Conservation (phyloP, 2,797 vertebrate species). For the Cossypha dichroa region DNA sequence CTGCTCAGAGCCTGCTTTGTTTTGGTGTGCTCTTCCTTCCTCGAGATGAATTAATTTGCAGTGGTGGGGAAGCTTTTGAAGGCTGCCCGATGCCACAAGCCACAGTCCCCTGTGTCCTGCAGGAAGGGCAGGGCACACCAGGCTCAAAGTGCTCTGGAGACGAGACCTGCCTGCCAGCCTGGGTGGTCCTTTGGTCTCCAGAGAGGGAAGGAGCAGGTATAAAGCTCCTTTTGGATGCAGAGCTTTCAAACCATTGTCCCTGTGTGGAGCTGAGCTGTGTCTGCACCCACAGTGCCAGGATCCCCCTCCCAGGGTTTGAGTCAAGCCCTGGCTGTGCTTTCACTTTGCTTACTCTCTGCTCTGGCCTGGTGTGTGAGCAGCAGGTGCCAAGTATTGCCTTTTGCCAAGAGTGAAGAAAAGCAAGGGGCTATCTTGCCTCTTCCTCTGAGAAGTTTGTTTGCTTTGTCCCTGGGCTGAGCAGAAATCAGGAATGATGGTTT, state of each 20-base stretch:
- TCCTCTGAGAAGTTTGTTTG: neutral
- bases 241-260: neutral
- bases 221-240: neutral
- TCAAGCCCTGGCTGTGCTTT: neutral
- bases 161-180: neutral
- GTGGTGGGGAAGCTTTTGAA: neutral
- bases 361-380: neutral
- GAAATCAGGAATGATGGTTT: rapidly evolving
- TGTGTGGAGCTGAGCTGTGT: neutral
- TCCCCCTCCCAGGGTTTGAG: neutral
- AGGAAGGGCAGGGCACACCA: neutral
- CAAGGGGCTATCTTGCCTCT: neutral
- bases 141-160: neutral
- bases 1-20: constrained; percentile 11
- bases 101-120: neutral
- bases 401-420: neutral
- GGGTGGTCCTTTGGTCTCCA: neutral
- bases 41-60: neutral
- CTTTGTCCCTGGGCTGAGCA: neutral
- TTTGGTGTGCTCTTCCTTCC: neutral
- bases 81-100: neutral
- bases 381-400: too few relatives aligned
- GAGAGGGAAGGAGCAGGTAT: neutral
- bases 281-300: rapidly evolving
- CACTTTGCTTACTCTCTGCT: neutral